Conservation (phyloP, 2,888 invertebrate genomes). For the Trachelus iudaicus region DNA sequence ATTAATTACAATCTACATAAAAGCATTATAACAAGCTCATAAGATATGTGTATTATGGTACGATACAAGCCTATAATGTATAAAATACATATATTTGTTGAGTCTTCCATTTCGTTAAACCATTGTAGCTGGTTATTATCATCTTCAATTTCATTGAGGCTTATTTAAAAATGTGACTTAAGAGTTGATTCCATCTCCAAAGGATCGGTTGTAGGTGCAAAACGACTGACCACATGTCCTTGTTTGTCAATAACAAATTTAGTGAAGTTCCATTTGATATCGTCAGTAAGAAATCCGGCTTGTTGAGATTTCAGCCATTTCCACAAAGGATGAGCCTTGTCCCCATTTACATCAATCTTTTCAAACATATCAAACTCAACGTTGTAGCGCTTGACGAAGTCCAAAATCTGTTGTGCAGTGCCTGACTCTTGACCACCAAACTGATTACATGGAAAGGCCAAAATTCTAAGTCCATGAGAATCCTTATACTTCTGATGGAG, state of each 20-base stretch:
- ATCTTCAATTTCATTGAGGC: background rate
- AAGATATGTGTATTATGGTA: background rate
- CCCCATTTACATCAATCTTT: slow-evolving; percentile 64
- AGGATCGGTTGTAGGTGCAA: slow-evolving; percentile 70
- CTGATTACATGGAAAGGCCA: slow-evolving; percentile 79
- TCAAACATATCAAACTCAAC: slow-evolving; percentile 62
- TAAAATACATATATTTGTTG: too few species aligned
- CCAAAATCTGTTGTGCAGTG: slow-evolving; percentile 52
- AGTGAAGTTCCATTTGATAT: slow-evolving; percentile 88
- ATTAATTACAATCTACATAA: background rate
- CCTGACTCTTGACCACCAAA: slow-evolving; percentile 68
- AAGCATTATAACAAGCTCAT: background rate
- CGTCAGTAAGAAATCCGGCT: slow-evolving; percentile 70
- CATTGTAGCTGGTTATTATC: background rate
- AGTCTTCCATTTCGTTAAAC: background rate
- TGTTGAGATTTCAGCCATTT: slow-evolving; percentile 61
- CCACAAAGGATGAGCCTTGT: slow-evolving; percentile 64
- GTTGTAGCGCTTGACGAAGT: slow-evolving; percentile 54
- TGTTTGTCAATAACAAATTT: slow-evolving; percentile 82
- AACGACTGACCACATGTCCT: slow-evolving; percentile 74
- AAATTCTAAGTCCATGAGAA: slow-evolving; percentile 72
- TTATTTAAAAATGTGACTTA: slow-evolving; percentile 32
- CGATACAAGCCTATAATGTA: background rate
- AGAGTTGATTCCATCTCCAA: slow-evolving; percentile 66
- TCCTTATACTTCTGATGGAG: slow-evolving; percentile 79